Evolutionary conservation across 1,140 invertebrate genomes (phyloP).

Genomic region (Whitmania pigra): DNA sequence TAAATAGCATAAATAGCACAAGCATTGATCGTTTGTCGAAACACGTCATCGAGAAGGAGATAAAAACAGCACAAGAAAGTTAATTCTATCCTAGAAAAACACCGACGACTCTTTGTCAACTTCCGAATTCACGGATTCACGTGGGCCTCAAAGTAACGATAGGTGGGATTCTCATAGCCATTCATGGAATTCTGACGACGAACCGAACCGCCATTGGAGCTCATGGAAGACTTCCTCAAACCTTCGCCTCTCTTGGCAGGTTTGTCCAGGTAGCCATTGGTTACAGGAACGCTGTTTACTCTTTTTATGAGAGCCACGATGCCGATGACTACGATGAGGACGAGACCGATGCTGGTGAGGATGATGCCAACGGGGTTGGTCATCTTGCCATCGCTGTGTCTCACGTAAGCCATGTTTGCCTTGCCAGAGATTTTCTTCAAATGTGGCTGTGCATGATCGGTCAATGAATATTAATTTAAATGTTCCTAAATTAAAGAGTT

Average conservation of each 20-base stretch:
- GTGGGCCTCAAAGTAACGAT: slow-evolving; percentile 82
- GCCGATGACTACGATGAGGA: slow-evolving; percentile 12
- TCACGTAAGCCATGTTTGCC: background rate
- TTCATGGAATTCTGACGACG: slow-evolving; percentile 98
- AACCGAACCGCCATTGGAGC: slow-evolving; percentile 91
- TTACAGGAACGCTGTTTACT: slow-evolving; percentile 9
- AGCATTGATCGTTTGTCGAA: too few species aligned
- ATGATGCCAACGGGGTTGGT: slow-evolving; percentile 5
- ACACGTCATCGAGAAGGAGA: too few species aligned
- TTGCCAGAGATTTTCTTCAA: background rate
- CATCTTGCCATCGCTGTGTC: slow-evolving; percentile 6
- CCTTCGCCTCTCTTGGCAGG: background rate
- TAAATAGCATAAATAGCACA: too few species aligned
- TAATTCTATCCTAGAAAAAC: too few species aligned
- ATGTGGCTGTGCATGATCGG: too few species aligned
- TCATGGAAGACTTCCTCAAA: slow-evolving; percentile 1
- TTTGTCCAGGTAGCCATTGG: slow-evolving; percentile 10
- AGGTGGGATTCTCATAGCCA: slow-evolving; percentile 98
- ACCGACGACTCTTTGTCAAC: too few species aligned
- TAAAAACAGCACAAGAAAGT: too few species aligned
- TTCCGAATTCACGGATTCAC: too few species aligned
- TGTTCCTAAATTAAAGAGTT: too few species aligned
- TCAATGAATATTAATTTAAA: too few species aligned
- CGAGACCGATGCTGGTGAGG: slow-evolving; percentile 11
- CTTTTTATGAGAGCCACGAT: slow-evolving; percentile 8